Conservation (phyloP, 2,888 invertebrate species). For the Desoria tigrina region DNA sequence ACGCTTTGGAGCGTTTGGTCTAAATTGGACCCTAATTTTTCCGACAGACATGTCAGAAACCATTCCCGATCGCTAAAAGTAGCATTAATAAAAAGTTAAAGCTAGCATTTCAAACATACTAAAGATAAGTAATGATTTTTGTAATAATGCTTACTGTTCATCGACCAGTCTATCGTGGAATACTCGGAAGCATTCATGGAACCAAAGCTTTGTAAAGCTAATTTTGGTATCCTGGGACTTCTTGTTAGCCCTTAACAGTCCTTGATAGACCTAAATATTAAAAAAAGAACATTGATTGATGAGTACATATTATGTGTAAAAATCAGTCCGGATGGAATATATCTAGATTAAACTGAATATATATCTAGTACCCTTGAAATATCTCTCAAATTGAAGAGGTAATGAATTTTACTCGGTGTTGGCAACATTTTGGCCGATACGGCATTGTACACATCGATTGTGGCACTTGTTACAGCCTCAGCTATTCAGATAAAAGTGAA, state of each 20-base stretch:
- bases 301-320: background rate
- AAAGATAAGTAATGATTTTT: too few relatives aligned
- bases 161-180: constrained; percentile 81
- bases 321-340: too few relatives aligned
- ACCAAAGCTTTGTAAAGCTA: constrained; percentile 76
- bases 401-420: constrained; percentile 86
- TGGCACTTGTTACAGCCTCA: constrained; percentile 69
- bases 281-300: background rate
- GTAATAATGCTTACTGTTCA: constrained; percentile 62
- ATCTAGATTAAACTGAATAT: too few relatives aligned
- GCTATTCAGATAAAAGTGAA: constrained; percentile 57
- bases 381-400: constrained; percentile 83
- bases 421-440: constrained; percentile 76
- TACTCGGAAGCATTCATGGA: constrained; percentile 81
- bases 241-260: constrained; percentile 73
- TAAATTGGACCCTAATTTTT: constrained; percentile 75
- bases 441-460: constrained; percentile 74
- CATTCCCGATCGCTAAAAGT: constrained; percentile 71
- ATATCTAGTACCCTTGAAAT: constrained; percentile 84
- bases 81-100: background rate
- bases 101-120: too few relatives aligned
- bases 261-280: constrained; percentile 69
- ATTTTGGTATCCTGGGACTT: constrained; percentile 73
- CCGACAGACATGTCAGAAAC: constrained; percentile 71
- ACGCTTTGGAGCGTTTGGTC: constrained; percentile 77